Evolutionary conservation across 2,113 vertebrate species (phyloP).

Genomic region (Tautogolabrus adspersus): DNA sequence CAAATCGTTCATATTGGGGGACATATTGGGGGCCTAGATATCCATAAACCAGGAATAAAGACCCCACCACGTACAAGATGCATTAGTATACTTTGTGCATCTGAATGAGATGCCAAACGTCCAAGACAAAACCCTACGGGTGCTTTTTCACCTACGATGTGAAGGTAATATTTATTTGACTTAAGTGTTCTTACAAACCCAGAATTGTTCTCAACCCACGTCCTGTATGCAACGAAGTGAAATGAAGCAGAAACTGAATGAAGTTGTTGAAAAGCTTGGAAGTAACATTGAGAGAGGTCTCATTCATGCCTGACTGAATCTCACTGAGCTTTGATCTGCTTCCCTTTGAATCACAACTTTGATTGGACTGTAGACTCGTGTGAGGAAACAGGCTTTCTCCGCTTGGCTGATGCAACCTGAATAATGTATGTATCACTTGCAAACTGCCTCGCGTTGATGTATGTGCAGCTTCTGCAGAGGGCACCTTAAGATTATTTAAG

Average conservation of each 20-base stretch:
- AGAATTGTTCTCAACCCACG: not conserved
- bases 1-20: too few species aligned
- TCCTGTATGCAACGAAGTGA: not conserved
- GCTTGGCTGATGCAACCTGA: slow-evolving; percentile 35
- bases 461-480: slow-evolving; percentile 3
- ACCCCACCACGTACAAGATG: too few species aligned
- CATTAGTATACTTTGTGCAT: too few species aligned
- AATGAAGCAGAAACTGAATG: slow-evolving; percentile 45
- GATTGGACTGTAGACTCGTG: slow-evolving; percentile 12
- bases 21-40: too few species aligned
- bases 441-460: slow-evolving; percentile 16
- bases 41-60: too few species aligned
- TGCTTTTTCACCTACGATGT: too few species aligned
- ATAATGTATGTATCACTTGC: slow-evolving; percentile 47
- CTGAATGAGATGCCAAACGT: too few species aligned
- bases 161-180: too few species aligned
- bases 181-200: slow-evolving; percentile 7
- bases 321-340: slow-evolving; percentile 49
- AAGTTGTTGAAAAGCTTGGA: slow-evolving; percentile 21
- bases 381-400: slow-evolving; percentile 7
- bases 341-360: slow-evolving; percentile 24
- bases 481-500: slow-evolving; percentile 37
- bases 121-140: too few species aligned
- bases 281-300: slow-evolving; percentile 23
- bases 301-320: slow-evolving; percentile 41